Percentiles rank a stretch among this genome's conserved stretches.
Evolutionary conservation across 2,113 vertebrate genomes (phyloP).

Genomic region (Mugil cephalus): DNA sequence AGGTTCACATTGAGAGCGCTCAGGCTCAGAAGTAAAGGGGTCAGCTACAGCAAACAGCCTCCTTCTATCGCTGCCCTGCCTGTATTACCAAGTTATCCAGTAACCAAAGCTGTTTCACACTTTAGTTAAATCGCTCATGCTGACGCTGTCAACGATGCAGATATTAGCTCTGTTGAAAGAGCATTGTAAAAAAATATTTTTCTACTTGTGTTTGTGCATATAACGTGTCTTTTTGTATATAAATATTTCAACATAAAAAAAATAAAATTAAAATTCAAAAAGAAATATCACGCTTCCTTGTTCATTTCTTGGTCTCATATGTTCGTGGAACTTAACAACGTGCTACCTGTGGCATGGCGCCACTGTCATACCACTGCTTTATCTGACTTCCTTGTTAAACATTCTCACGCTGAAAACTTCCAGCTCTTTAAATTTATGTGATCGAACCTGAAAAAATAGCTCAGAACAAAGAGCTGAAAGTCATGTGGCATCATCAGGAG

Average conservation of each 20-base stretch:
- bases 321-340: not conserved
- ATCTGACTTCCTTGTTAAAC: conserved; percentile 8
- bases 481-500: conserved; percentile 31
- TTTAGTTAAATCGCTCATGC: not conserved
- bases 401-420: conserved; percentile 10
- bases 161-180: conserved; percentile 39
- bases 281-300: not conserved
- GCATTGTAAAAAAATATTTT: not conserved
- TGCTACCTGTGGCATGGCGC: too few species aligned
- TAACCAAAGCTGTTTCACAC: not conserved
- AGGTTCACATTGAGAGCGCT: conserved; percentile 44
- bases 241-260: not conserved
- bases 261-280: conserved; percentile 23
- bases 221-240: too few species aligned
- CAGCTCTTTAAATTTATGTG: conserved; percentile 20
- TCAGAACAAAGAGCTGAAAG: not conserved
- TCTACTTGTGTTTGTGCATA: too few species aligned
- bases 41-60: not conserved
- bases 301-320: not conserved
- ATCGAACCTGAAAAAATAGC: not conserved
- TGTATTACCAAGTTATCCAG: not conserved
- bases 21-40: not conserved
- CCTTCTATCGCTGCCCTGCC: not conserved
- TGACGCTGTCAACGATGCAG: not conserved
- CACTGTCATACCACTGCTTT: not conserved